Evolutionary conservation across 2,888 invertebrate species (phyloP).

Genomic region (Lycocerus yunnanus): DNA sequence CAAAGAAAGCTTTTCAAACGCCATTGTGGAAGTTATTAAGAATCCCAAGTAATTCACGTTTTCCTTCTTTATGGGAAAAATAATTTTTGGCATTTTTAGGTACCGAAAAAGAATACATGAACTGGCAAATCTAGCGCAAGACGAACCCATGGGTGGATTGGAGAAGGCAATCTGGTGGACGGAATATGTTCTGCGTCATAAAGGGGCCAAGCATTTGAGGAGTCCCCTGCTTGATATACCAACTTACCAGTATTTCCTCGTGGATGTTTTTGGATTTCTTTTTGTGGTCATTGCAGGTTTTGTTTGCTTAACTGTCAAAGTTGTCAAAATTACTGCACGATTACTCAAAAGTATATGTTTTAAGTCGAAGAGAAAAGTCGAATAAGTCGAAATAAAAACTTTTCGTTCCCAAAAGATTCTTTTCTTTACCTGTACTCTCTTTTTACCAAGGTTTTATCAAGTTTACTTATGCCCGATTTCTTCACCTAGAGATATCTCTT

Average conservation of each 20-base stretch:
- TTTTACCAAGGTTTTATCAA: too few relatives aligned
- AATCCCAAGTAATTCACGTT: slow-evolving; percentile 35
- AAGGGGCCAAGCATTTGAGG: neutral
- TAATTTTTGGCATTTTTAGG: neutral
- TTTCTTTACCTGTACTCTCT: too few relatives aligned
- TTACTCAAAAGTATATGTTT: neutral
- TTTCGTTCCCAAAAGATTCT: too few relatives aligned
- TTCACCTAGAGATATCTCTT: too few relatives aligned
- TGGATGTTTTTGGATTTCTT: neutral
- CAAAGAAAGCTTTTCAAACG: neutral
- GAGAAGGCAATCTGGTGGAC: neutral
- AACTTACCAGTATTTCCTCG: neutral
- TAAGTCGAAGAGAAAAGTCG: neutral
- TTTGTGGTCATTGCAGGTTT: neutral
- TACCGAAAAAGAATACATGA: neutral
- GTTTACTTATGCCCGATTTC: too few relatives aligned
- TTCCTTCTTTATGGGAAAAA: neutral
- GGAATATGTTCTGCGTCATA: neutral
- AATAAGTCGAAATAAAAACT: too few relatives aligned
- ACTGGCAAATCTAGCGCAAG: neutral
- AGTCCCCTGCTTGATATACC: neutral
- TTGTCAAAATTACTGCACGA: neutral
- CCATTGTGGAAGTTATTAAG: slow-evolving; percentile 40
- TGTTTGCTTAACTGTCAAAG: neutral
- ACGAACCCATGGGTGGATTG: slow-evolving; percentile 8